Evolutionary conservation across 2,888 invertebrate species (phyloP).

Genomic region (Oligia fasciuncula): DNA sequence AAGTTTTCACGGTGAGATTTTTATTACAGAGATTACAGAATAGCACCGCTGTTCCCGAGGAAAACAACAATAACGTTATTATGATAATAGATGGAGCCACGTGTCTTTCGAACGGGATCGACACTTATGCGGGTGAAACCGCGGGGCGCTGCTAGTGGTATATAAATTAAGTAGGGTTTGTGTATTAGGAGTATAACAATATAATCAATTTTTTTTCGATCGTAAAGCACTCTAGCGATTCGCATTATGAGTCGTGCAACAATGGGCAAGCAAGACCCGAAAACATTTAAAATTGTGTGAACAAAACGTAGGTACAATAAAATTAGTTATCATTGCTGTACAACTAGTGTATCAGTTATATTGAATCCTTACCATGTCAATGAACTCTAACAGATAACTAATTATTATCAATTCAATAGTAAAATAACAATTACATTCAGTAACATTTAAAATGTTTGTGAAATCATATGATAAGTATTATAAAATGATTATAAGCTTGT

Average conservation of each 20-base stretch:
- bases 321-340: not conserved
- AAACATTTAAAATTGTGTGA: not conserved
- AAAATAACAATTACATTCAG: not conserved
- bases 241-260: not conserved
- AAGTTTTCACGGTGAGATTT: no score
- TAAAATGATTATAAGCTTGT: not conserved
- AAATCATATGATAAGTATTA: not conserved
- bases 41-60: no score
- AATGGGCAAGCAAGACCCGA: not conserved
- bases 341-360: not conserved
- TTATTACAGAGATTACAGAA: no score
- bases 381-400: slow-evolving; percentile 26
- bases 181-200: no score
- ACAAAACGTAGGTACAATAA: not conserved
- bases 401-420: slow-evolving; percentile 23
- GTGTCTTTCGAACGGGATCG: no score
- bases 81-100: no score
- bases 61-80: no score
- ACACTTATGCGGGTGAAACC: no score
- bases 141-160: no score
- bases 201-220: no score
- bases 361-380: slow-evolving; percentile 18
- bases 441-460: not conserved
- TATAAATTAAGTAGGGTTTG: no score
- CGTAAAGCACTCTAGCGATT: no score